Conservation (phyloP, 2,797 vertebrate genomes). For the Macrochelys suwanniensis region DNA sequence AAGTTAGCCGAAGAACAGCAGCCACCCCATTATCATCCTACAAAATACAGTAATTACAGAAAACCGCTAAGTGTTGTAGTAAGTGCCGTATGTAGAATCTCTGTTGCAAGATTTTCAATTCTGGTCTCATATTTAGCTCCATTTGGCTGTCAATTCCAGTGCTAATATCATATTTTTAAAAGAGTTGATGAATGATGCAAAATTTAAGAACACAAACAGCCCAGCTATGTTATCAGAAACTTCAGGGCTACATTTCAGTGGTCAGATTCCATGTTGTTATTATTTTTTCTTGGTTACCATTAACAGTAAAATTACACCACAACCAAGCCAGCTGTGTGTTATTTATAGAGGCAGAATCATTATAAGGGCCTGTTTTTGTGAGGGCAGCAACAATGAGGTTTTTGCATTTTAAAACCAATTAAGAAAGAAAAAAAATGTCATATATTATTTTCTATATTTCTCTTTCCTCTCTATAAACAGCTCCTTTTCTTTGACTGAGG, state of each 20-base stretch:
- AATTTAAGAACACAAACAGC: background rate
- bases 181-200: background rate
- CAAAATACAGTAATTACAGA: slow-evolving; percentile 21
- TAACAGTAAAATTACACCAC: slow-evolving; percentile 33
- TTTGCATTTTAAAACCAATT: slow-evolving; percentile 42
- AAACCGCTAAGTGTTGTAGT: background rate
- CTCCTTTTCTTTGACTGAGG: background rate
- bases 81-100: background rate
- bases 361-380: slow-evolving; percentile 32
- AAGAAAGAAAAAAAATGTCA: slow-evolving; percentile 35
- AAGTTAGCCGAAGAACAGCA: slow-evolving; percentile 11
- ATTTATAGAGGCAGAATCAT: slow-evolving; percentile 57
- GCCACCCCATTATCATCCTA: background rate
- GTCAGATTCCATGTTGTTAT: slow-evolving; percentile 35
- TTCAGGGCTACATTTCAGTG: background rate
- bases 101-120: background rate
- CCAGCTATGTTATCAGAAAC: background rate
- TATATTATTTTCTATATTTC: slow-evolving; percentile 37
- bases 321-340: slow-evolving; percentile 51
- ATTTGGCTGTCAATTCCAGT: background rate
- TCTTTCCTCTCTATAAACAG: background rate
- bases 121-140: background rate
- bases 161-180: background rate
- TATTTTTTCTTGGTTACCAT: slow-evolving; percentile 44
- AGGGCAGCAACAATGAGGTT: slow-evolving; percentile 33